Evolutionary conservation across 2,113 vertebrate species (phyloP).

Genomic region (Aplodontia rufa): DNA sequence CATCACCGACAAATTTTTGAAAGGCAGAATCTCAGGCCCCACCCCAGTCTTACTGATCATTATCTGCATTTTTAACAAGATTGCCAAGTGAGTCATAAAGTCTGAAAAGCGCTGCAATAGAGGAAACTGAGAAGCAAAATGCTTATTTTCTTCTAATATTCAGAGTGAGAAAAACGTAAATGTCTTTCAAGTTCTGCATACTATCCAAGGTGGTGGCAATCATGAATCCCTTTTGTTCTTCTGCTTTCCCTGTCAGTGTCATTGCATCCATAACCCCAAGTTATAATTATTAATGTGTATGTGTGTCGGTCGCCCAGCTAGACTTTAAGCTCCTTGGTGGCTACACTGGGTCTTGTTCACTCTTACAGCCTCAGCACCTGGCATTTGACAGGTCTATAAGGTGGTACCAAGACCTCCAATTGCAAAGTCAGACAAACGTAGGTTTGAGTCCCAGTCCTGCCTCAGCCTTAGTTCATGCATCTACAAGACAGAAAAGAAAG

Average conservation of each 20-base stretch:
- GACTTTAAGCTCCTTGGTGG: no score
- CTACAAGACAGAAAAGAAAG: background rate
- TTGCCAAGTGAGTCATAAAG: background rate
- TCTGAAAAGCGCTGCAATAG: background rate
- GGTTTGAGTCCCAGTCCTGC: background rate
- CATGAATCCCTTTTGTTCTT: background rate
- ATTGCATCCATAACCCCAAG: background rate
- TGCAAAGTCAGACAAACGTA: background rate
- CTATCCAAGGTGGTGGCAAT: background rate
- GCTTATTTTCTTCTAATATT: background rate
- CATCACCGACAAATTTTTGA: background rate
- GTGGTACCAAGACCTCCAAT: background rate
- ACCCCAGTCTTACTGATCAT: background rate
- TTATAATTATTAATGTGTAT: background rate
- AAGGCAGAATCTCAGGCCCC: background rate
- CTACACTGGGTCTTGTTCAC: background rate
- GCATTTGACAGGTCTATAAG: background rate
- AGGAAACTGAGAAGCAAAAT: background rate
- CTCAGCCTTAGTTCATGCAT: background rate
- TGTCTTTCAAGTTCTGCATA: background rate
- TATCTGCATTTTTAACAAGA: slow-evolving; percentile 5
- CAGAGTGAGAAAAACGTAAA: background rate
- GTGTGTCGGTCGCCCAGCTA: background rate
- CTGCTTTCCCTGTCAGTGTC: background rate
- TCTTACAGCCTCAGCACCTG: background rate